These are phyloP conservation scores for Aplodontia rufa DNA, from an alignment of 2,113 vertebrate genomes.

Conservation along the genomic window DNA sequence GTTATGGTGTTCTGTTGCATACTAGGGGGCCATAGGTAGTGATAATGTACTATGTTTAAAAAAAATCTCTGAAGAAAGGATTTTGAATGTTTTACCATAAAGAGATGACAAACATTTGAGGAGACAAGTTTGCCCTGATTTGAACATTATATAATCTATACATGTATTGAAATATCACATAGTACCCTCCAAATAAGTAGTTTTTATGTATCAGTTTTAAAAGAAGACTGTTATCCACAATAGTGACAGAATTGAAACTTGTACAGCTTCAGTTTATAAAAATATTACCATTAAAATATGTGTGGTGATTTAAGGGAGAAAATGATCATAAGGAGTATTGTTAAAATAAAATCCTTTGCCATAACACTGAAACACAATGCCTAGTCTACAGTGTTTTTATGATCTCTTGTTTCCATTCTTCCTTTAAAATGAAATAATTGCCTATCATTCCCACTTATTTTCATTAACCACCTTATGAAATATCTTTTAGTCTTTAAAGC, in stretches of 20 bases:
- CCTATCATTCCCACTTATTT: not conserved
- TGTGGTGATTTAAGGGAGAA: not conserved
- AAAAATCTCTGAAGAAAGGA: not conserved
- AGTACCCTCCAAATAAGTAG: not conserved
- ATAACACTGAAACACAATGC: not conserved
- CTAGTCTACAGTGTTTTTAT: not conserved
- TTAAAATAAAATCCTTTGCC: not conserved
- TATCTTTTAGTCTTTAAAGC: constrained; percentile 10
- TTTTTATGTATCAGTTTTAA: not conserved
- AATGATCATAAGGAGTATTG: not conserved
- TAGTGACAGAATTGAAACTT: not conserved
- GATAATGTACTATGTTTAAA: not conserved
- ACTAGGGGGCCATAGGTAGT: not conserved
- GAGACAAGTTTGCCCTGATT: not conserved
- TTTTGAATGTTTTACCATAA: not conserved
- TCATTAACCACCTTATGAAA: not conserved
- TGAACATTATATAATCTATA: not conserved
- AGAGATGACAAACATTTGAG: not conserved
- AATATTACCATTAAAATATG: not conserved
- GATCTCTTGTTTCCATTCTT: not conserved
- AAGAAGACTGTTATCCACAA: not conserved
- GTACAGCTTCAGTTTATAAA: not conserved
- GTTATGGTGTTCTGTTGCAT: not conserved
- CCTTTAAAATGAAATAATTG: constrained; percentile 19
- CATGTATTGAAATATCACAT: not conserved